These are phyloP conservation scores for Rhyacophila brunnea DNA, from an alignment of 1,140 invertebrate species.

Conservation along the genomic window DNA sequence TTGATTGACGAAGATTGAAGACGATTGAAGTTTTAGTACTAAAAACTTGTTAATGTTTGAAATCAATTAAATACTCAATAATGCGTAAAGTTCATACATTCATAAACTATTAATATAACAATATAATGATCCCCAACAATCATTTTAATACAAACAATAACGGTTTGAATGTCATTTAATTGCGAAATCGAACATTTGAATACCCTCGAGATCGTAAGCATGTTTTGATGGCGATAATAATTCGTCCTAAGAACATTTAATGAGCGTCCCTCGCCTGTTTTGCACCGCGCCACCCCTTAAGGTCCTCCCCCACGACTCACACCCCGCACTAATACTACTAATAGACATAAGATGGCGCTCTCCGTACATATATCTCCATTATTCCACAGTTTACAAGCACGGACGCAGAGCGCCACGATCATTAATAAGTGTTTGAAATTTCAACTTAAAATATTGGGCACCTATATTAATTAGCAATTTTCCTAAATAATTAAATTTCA, in stretches of 20 bases:
- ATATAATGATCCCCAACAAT: background rate
- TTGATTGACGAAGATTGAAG: no score
- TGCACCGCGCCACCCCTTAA: conserved; percentile 12
- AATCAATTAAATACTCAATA: no score
- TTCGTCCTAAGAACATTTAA: conserved; percentile 34
- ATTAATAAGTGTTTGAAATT: conserved; percentile 34
- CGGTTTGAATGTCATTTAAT: no score
- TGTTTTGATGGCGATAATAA: conserved; percentile 35
- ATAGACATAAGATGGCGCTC: conserved; percentile 34
- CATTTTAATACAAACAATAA: background rate
- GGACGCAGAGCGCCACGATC: conserved; percentile 24
- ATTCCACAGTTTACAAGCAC: conserved; percentile 30
- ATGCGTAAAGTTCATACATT: no score
- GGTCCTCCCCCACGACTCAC: background rate
- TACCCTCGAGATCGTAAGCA: conserved; percentile 23
- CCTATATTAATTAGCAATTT: no score
- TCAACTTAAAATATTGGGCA: background rate
- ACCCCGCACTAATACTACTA: conserved; percentile 26
- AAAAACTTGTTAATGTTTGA: no score
- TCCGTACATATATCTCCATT: conserved; percentile 33
- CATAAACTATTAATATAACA: no score
- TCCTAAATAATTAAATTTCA: no score
- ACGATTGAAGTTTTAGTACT: no score
- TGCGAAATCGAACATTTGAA: conserved; percentile 1
- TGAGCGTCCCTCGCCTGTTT: conserved; percentile 25